A percentile compares a stretch with the other conserved stretches of the same genome.
Evolutionary conservation across 2,797 vertebrate genomes (phyloP).

Genomic region (Champsocephalus gunnari): DNA sequence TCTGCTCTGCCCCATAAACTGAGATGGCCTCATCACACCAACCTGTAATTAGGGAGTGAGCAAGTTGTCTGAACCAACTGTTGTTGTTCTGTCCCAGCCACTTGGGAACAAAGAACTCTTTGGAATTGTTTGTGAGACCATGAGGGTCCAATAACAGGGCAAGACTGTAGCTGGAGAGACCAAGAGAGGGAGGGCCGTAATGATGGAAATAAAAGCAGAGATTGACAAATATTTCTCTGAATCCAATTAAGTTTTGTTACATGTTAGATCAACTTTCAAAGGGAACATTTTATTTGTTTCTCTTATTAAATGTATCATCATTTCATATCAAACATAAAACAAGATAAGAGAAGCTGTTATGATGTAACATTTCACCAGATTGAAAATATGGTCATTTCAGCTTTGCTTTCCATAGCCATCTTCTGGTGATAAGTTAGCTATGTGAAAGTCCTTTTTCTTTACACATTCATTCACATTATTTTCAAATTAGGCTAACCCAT

Average conservation of each 20-base stretch:
- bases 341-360: not conserved
- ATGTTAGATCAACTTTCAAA: not conserved
- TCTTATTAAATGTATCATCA: not conserved
- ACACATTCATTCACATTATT: no score
- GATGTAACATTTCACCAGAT: not conserved
- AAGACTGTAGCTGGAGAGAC: not conserved
- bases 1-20: constrained; percentile 10
- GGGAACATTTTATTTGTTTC: not conserved
- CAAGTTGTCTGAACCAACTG: not conserved
- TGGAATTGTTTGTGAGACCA: not conserved
- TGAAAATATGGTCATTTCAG: not conserved
- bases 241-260: not conserved
- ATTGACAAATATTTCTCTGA: not conserved
- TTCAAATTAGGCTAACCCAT: no score
- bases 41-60: not conserved
- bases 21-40: constrained; percentile 4
- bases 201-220: not conserved
- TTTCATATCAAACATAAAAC: not conserved
- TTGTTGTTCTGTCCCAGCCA: not conserved
- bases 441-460: no score
- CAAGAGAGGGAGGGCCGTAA: not conserved
- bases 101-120: not conserved
- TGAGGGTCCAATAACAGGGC: not conserved
- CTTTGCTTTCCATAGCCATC: not conserved
- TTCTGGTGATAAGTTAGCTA: not conserved